phyloP scores from a whole-genome alignment of 1,140 invertebrate species.

The Argopecten irradians region DNA sequence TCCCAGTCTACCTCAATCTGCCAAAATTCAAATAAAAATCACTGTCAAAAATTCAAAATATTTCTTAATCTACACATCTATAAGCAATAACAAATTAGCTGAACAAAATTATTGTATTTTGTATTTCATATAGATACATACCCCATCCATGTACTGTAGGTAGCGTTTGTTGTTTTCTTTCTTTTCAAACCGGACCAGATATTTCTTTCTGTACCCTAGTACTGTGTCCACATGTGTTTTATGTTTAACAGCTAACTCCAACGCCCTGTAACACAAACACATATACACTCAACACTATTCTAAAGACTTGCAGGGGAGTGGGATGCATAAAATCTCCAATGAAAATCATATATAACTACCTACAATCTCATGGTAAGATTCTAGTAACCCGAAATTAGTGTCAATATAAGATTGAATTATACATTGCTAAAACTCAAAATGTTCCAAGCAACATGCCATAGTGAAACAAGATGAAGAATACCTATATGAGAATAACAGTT shows the following conservation, averaged over 20 bases:
- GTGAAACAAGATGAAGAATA: too few species aligned
- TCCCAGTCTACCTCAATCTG: constrained; percentile 81
- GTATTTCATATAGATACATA: constrained; percentile 66
- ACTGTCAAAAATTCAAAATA: neutral
- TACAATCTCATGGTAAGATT: too few species aligned
- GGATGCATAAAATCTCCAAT: too few species aligned
- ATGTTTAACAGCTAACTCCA: constrained; percentile 90
- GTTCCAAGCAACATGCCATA: too few species aligned
- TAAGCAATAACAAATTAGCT: neutral
- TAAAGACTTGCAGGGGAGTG: neutral
- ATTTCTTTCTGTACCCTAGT: constrained; percentile 85
- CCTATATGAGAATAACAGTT: too few species aligned
- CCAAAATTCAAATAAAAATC: constrained; percentile 53
- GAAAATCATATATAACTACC: too few species aligned
- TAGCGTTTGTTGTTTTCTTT: constrained; percentile 87
- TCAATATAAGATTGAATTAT: neutral
- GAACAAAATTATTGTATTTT: too few species aligned
- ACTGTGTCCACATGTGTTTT: constrained; percentile 88
- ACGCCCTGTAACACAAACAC: constrained; percentile 80
- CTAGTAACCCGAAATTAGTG: too few species aligned
- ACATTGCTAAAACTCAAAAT: too few species aligned
- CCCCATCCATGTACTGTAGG: constrained; percentile 82
- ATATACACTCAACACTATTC: too few species aligned
- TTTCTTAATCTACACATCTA: neutral
- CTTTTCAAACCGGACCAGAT: constrained; percentile 85